Percentiles rank a stretch among this genome's conserved stretches.
phyloP scores from a whole-genome alignment of 2,888 invertebrate genomes.

The Synanthedon andrenaeformis region DNA sequence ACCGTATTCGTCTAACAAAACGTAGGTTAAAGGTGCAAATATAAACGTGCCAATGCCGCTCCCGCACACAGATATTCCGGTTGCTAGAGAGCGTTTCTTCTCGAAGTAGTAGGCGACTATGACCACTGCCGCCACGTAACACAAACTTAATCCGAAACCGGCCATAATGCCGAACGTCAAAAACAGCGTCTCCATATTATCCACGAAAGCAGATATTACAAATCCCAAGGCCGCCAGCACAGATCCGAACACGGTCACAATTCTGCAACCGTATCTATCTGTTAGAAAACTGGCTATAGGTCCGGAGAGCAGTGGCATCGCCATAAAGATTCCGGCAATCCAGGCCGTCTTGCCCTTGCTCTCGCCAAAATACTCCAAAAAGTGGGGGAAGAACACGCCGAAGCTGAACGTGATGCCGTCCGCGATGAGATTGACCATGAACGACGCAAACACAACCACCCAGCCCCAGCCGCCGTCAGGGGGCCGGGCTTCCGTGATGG shows the following conservation, averaged over 20 bases:
- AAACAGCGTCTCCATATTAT: conserved; percentile 82
- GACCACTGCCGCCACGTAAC: conserved; percentile 91
- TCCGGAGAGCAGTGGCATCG: conserved; percentile 88
- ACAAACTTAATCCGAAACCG: conserved; percentile 86
- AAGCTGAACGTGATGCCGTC: conserved; percentile 95
- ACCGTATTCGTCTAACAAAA: conserved; percentile 80
- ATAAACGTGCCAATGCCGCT: conserved; percentile 90
- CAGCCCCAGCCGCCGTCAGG: conserved; percentile 95
- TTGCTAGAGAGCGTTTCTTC: conserved; percentile 84
- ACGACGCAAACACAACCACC: conserved; percentile 90
- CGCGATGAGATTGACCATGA: conserved; percentile 90
- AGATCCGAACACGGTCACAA: conserved; percentile 82
- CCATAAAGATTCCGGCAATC: conserved; percentile 92
- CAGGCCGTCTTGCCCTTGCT: conserved; percentile 89
- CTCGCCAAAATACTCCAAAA: conserved; percentile 86
- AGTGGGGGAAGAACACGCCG: conserved; percentile 89
- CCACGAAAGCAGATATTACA: conserved; percentile 79
- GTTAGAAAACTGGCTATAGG: conserved; percentile 87
- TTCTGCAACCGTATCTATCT: conserved; percentile 85
- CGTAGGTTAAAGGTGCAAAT: conserved; percentile 83
- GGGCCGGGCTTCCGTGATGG: conserved; percentile 76
- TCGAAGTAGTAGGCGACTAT: conserved; percentile 93
- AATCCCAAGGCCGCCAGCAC: conserved; percentile 82
- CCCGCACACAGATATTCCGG: conserved; percentile 88
- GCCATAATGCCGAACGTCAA: conserved; percentile 86